A percentile compares a stretch with the other conserved stretches of the same genome.
These are phyloP conservation scores for Drosophila cognata DNA, from an alignment of 2,888 invertebrate genomes.

Conservation along the genomic window DNA sequence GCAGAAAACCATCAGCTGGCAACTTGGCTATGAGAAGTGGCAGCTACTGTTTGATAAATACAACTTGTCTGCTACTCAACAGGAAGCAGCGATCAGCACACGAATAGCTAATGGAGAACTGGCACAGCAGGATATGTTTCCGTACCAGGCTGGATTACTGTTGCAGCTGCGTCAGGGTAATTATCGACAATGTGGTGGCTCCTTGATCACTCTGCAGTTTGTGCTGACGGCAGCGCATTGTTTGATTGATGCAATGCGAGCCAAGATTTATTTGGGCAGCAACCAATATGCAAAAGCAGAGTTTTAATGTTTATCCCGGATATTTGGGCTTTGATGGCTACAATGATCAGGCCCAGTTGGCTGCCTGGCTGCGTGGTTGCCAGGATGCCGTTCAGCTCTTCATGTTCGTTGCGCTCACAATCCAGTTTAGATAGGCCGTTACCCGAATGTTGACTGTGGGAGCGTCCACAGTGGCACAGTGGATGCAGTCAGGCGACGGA, in stretches of 20 bases:
- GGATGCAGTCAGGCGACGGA: slow-evolving; percentile 37
- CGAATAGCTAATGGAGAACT: slow-evolving; percentile 81
- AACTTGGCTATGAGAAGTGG: slow-evolving; percentile 57
- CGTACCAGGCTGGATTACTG: slow-evolving; percentile 81
- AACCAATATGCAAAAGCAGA: slow-evolving; percentile 59
- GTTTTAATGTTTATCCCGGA: slow-evolving; percentile 68
- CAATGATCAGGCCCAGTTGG: slow-evolving; percentile 76
- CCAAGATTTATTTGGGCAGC: slow-evolving; percentile 70
- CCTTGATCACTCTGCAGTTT: slow-evolving; percentile 69
- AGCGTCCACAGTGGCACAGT: slow-evolving; percentile 26
- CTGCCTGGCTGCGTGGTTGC: background rate
- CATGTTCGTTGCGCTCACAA: slow-evolving; percentile 54
- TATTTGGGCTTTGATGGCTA: slow-evolving; percentile 64
- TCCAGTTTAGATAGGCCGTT: slow-evolving; percentile 81
- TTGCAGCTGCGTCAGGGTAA: slow-evolving; percentile 52
- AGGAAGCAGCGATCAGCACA: slow-evolving; percentile 22
- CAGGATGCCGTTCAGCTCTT: slow-evolving; percentile 1
- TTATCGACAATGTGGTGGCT: slow-evolving; percentile 80
- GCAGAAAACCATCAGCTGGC: slow-evolving; percentile 28
- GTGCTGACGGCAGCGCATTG: slow-evolving; percentile 84
- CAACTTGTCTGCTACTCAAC: slow-evolving; percentile 1
- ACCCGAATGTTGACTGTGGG: slow-evolving; percentile 82
- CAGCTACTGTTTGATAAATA: slow-evolving; percentile 49
- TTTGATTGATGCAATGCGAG: slow-evolving; percentile 60
- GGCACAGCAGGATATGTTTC: slow-evolving; percentile 79